These are phyloP conservation scores for Protobothrops mucrosquamatus DNA, from an alignment of 2,113 vertebrate genomes.

Conservation along the genomic window DNA sequence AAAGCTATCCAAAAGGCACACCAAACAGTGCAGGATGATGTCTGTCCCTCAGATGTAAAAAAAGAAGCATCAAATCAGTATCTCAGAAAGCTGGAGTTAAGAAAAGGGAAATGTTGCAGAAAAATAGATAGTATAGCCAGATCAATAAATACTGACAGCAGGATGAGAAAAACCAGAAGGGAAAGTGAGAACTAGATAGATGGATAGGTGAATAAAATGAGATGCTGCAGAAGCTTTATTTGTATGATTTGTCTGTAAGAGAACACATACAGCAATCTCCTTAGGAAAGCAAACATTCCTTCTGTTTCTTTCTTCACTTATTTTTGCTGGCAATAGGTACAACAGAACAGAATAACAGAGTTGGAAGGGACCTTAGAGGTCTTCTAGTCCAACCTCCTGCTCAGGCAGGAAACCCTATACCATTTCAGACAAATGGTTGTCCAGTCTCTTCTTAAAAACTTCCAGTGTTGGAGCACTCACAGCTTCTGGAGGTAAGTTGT, in stretches of 20 bases:
- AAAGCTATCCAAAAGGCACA: conserved; percentile 17
- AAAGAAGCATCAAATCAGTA: not conserved
- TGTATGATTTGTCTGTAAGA: not conserved
- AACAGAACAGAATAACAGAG: no score
- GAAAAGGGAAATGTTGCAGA: conserved; percentile 17
- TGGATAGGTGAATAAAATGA: conserved; percentile 17
- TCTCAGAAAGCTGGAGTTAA: conserved; percentile 5
- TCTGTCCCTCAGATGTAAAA: conserved; percentile 5
- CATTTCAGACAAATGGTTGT: no score
- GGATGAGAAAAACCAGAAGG: not conserved
- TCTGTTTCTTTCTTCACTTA: conserved; percentile 1
- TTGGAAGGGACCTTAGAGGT: no score
- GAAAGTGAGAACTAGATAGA: conserved; percentile 3
- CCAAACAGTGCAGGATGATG: conserved; percentile 21
- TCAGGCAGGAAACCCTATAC: no score
- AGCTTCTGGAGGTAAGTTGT: no score
- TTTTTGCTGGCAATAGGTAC: not conserved
- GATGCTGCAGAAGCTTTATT: not conserved
- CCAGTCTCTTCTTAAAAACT: no score
- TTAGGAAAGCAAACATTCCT: conserved; percentile 5
- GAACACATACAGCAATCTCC: not conserved
- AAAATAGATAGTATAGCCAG: conserved; percentile 25
- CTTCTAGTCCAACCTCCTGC: no score
- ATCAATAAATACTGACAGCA: conserved; percentile 28
- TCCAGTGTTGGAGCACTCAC: no score